Base-by-base conservation (phyloP, 2,113 vertebrate species). In the Microtus oregoni region DNA sequence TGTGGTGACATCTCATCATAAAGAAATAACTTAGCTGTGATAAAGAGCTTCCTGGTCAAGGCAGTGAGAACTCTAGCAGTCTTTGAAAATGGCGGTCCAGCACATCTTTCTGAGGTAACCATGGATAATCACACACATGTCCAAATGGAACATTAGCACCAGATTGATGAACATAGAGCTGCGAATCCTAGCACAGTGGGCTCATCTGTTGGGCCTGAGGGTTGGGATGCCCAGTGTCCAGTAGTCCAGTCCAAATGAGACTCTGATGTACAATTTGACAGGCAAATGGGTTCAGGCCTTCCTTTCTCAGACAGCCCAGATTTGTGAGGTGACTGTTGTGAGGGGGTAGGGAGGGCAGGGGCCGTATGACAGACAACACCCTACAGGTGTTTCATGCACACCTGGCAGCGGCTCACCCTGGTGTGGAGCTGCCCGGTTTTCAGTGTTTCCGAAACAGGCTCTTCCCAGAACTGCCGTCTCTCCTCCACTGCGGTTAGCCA, bases 331-430 rank as follows among this genome's bases (percentile, higher is more conserved):
- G 94, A 86, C 86, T 10, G 4, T 73, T 86, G 92, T 92, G 90
- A 65, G 19, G 26, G 30, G 44, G 8, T 70, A 38, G n/a, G 67
- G 65, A 78, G 63, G 32, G 63, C 73, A 63, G 35, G 61, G 78
- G 28, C 67, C 70, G 50, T 76, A 20, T 70, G 76, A 67, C 32
- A 28, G 79, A 67, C 68, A 82, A 38, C 65, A 11, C 28, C 63
- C 98, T 99, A 99, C 98, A 99, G 96, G 96, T 99, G 97, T 98
- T 99, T 99, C 99, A 99, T 99, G 99, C 99, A 99, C 94, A 99
- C 99, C 97, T 99, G 99, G 98, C 99, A 99, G 93, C 99, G 99
- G 98, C 99, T 99, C 98, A 99, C 99, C n/a, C 97, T 98, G 3
- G 97, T 98, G 67, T 99, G 99, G 35, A 99, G 99, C 98, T 99